Conservation (phyloP, 2,113 vertebrate genomes). For the Chaenogobius annularis region DNA sequence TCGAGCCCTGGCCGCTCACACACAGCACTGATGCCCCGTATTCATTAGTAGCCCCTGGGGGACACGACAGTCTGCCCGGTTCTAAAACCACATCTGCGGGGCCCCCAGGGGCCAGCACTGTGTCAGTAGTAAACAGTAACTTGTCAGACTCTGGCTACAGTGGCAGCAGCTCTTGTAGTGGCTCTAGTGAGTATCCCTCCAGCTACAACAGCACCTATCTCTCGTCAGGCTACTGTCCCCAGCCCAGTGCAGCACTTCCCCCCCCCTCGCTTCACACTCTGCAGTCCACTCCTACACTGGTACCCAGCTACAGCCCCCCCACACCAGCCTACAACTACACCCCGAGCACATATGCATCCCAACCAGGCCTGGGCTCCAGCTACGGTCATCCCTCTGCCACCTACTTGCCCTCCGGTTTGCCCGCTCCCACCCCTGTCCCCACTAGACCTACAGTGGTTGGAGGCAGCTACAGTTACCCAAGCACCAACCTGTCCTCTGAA, state of each 20-base stretch:
- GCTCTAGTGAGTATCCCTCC: conserved; percentile 82
- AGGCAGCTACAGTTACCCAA: conserved; percentile 85
- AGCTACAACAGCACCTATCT: conserved; percentile 88
- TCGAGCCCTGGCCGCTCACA: conserved; percentile 86
- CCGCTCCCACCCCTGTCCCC: conserved; percentile 84
- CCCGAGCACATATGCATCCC: conserved; percentile 75
- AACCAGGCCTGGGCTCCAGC: conserved; percentile 75
- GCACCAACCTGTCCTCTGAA: conserved; percentile 73
- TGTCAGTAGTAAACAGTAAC: conserved; percentile 80
- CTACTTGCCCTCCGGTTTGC: conserved; percentile 85
- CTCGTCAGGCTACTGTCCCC: conserved; percentile 88
- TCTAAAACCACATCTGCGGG: conserved; percentile 79
- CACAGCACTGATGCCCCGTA: conserved; percentile 83
- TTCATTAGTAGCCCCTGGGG: conserved; percentile 75
- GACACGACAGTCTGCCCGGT: conserved; percentile 83
- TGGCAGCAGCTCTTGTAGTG: conserved; percentile 76
- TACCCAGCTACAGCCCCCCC: conserved; percentile 84
- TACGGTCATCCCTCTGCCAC: conserved; percentile 83
- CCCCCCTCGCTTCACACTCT: conserved; percentile 79
- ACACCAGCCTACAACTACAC: conserved; percentile 88
- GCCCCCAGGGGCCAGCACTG: conserved; percentile 76
- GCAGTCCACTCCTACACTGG: conserved; percentile 77
- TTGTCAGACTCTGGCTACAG: conserved; percentile 88
- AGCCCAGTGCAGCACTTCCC: conserved; percentile 80
- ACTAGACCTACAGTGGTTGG: conserved; percentile 80